Evolutionary conservation across 2,113 vertebrate species (phyloP).

Genomic region (Otocyon megalotis): DNA sequence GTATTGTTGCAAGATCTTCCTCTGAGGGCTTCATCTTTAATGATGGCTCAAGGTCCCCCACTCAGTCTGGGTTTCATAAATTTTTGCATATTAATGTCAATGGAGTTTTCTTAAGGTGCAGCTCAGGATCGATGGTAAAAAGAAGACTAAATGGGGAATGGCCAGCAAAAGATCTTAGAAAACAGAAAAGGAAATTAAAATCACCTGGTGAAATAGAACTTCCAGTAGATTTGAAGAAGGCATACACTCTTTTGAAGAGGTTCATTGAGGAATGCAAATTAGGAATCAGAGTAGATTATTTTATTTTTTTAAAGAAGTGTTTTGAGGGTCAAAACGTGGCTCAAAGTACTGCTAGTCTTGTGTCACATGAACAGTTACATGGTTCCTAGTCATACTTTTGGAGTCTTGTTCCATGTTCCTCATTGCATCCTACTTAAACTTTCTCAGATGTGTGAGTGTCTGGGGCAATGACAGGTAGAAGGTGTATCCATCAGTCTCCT

Average conservation of each 20-base stretch:
- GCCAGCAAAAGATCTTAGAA: neutral
- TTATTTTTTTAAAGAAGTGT: neutral
- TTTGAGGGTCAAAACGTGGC: neutral
- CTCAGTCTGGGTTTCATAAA: constrained; percentile 13
- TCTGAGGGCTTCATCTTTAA: neutral
- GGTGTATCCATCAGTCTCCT: neutral
- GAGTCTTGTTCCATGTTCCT: neutral
- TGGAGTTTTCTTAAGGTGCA: neutral
- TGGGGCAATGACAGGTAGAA: neutral
- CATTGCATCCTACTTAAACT: neutral
- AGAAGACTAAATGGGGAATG: neutral
- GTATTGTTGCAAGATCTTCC: neutral
- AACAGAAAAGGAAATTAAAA: constrained; percentile 33
- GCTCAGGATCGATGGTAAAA: neutral
- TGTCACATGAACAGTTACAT: neutral
- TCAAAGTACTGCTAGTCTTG: neutral
- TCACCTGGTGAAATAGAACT: neutral
- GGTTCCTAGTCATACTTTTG: neutral
- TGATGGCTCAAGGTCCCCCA: neutral
- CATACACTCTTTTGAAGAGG: neutral
- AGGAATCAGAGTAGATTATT: constrained; percentile 26
- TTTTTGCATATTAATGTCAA: neutral
- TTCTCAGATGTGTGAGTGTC: neutral
- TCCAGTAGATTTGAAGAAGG: neutral
- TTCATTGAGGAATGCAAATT: constrained; percentile 8